phyloP scores from a whole-genome alignment of 2,113 vertebrate genomes.

The Rhinichthys klamathensis region DNA sequence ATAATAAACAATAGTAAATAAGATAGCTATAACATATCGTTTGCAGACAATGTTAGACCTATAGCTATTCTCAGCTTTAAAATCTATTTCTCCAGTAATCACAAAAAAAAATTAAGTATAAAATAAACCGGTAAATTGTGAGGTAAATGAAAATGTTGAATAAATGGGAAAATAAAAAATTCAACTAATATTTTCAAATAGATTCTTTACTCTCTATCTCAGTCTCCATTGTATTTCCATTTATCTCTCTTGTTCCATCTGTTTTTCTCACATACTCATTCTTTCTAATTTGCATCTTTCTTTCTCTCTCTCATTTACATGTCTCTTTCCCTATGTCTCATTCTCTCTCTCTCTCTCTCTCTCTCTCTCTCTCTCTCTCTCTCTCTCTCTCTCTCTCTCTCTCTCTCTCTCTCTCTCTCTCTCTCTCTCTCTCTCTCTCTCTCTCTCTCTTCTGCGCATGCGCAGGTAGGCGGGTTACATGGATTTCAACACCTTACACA shows the following conservation, averaged over 20 bases:
- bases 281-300: background rate
- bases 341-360: background rate
- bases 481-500: conserved; percentile 16
- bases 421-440: conserved; percentile 11
- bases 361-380: background rate
- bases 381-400: background rate
- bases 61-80: background rate
- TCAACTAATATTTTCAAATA: background rate
- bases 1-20: background rate
- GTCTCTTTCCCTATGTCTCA: too few species aligned
- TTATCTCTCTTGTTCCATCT: background rate
- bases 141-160: background rate
- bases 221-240: background rate
- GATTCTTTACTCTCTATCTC: background rate
- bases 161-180: background rate
- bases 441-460: conserved; percentile 64
- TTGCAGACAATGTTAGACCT: too few species aligned
- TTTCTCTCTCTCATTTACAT: background rate
- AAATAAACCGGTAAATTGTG: background rate
- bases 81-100: too few species aligned
- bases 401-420: too few species aligned
- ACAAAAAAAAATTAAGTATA: background rate
- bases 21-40: background rate
- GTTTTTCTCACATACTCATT: background rate
- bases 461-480: conserved; percentile 54